Evolutionary conservation across 2,888 invertebrate genomes (phyloP), one percentile per base, ranked within the genome.

Genomic region (Tipula lateralis): DNA sequence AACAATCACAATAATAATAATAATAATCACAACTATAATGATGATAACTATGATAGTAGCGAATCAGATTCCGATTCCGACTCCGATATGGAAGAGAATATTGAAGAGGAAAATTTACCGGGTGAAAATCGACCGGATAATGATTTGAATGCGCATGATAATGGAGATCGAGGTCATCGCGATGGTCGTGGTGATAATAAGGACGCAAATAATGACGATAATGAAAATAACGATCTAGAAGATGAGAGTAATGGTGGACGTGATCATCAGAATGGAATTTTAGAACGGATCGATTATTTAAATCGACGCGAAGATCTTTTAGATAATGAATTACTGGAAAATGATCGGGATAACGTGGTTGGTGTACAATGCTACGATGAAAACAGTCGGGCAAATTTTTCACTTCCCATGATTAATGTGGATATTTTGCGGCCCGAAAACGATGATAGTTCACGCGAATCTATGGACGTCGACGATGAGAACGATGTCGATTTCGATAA

Each of bases 381-480:
- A 34, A 85, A 85, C 44, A 85, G 84, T 83, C 66, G 83, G 29
- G 84, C 84, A 12, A 85, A 85, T 85, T 85, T 85, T 84, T 85
- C 85, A 4, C 29, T 85, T 16, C 81, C 84, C 12, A 34, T 84
- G 29, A 80, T 85, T 29, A 85, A 85, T 85, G 84, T 84, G 13
- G 83, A 85, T 36, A 83, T 85, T 50, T 32, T 29, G 24, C 85
- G 85, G 1, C 85, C 85, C 16, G 86, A 86, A 29, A 86, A 86
- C 83, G 86, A 86, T 84, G 86, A 86, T 34, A 86, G 86, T 80
- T 86, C 86, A 16, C 84, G 86, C 1, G 86, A 86, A 44, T 86
- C 86, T 29, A 86, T 86, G 86, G 86, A 86, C 12, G 86, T 85
- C 29, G 86, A 86, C 50, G 86, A 86, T 82, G 85, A 85, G 81